Evolutionary conservation across 2,797 vertebrate genomes (phyloP), one percentile per base, ranked within the genome.

Genomic region (Micropoecilia bifurca): DNA sequence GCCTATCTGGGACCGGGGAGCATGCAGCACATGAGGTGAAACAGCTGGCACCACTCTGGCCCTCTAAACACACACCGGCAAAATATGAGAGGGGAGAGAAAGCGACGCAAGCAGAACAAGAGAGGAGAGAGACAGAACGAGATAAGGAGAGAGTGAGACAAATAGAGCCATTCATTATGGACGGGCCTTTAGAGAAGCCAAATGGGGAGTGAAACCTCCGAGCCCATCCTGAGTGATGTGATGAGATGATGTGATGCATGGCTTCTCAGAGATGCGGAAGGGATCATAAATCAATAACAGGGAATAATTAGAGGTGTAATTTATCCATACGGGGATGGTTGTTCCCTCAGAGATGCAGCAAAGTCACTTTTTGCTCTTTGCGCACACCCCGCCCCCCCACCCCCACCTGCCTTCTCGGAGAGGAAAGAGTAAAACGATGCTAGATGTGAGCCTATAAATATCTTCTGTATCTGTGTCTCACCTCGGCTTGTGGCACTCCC

Each of bases 401-500:
- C 6, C 6, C 48, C 48, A 39, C 13, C 33, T 7, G 20, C 41
- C 6, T 28, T 45, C 43, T 71, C 1, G 83, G 87, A 76, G 86
- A 87, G 78, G 89, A 92, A 91, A 89, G 87, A 87, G 88, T 92
- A 90, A 91, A 89, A 73, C 83, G 77, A 91, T 90, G 85, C 83
- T 71, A 71, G 71, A 90, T 77, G 80, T 20, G 74, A 47, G 72
- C 81, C 90, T 94, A 94, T 90, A 93, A 94, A 94, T 94, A 93
- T 86, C 90, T 82, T 66, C 75, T 80, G 80, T 89, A 85, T 90
- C 85, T 6, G 80, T 87, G 84, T 92, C 97, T 98, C 94, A 99
- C 99, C 97, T 99, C 97, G 0, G 99, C 97, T 0, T 97, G 96
- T 73, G 99, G 99, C 81, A 99, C 96, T 82, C 98, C 99, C 93